phyloP scores from a whole-genome alignment of 2,113 vertebrate species.

The Hemiprocne comata region DNA sequence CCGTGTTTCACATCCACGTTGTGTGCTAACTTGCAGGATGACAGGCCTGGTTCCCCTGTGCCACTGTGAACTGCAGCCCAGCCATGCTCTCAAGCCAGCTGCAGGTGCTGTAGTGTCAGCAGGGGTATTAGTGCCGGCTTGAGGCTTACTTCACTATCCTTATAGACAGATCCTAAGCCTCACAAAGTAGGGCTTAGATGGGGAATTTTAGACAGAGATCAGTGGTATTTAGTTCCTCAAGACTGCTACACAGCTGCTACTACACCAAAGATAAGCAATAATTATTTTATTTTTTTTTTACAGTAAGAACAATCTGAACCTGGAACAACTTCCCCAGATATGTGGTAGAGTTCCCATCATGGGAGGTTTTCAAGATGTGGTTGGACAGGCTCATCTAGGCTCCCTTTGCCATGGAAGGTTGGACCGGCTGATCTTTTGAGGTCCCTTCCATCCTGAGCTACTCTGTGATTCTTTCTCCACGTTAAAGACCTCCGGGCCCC shows the following conservation, averaged over 20 bases:
- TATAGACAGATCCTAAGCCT: not conserved
- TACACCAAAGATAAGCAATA: not conserved
- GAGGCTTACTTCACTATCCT: not conserved
- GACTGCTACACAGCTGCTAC: not conserved
- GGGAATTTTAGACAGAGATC: not conserved
- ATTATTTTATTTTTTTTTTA: too few relatives aligned
- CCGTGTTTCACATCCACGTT: accelerated
- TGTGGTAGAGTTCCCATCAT: too few relatives aligned
- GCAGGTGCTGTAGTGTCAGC: accelerated
- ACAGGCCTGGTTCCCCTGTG: not conserved
- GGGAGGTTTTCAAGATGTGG: too few relatives aligned
- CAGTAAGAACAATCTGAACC: too few relatives aligned
- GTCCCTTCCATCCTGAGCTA: too few relatives aligned
- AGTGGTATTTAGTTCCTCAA: not conserved
- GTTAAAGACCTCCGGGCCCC: not conserved
- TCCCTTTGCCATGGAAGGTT: too few relatives aligned
- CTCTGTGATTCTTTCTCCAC: not conserved
- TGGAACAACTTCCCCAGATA: too few relatives aligned
- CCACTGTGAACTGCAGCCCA: accelerated
- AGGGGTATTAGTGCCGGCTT: not conserved
- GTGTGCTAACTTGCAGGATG: accelerated
- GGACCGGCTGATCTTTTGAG: too few relatives aligned
- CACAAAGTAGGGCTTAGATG: not conserved
- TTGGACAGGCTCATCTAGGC: too few relatives aligned
- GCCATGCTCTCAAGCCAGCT: accelerated